phyloP scores from a whole-genome alignment of 1,140 invertebrate species.

The Reticulitermes speratus region DNA sequence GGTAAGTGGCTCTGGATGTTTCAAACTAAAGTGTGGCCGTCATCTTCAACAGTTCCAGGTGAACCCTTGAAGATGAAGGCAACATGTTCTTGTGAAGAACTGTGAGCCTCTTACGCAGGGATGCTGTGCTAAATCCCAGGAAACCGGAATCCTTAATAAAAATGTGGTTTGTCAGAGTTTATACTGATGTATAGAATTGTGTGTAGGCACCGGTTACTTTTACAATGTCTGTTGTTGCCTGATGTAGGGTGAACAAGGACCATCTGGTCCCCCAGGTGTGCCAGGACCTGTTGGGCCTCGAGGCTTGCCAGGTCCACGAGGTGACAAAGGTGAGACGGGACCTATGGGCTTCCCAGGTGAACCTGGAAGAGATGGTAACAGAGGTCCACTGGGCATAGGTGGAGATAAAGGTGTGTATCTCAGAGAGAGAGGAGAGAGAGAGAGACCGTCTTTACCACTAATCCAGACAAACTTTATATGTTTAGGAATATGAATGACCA shows the following conservation, averaged over 20 bases:
- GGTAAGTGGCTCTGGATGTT: too few relatives aligned
- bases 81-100: too few relatives aligned
- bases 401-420: constrained; percentile 46
- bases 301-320: constrained; percentile 73
- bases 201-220: too few relatives aligned
- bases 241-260: constrained; percentile 40
- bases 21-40: too few relatives aligned
- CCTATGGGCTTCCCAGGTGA: constrained; percentile 75
- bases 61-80: too few relatives aligned
- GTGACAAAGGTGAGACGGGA: constrained; percentile 76
- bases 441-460: neutral
- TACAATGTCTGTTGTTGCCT: neutral
- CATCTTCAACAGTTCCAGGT: too few relatives aligned
- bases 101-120: too few relatives aligned
- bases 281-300: constrained; percentile 69
- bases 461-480: neutral
- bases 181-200: too few relatives aligned
- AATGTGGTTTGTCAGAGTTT: too few relatives aligned
- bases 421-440: neutral
- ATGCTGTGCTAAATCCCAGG: too few relatives aligned
- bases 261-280: constrained; percentile 59
- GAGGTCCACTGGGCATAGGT: constrained; percentile 62
- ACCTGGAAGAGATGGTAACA: constrained; percentile 61
- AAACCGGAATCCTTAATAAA: too few relatives aligned
- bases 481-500: neutral